These are phyloP conservation scores for Yoshiicerus persimilis DNA, from an alignment of 1,140 invertebrate species.

Conservation along the genomic window DNA sequence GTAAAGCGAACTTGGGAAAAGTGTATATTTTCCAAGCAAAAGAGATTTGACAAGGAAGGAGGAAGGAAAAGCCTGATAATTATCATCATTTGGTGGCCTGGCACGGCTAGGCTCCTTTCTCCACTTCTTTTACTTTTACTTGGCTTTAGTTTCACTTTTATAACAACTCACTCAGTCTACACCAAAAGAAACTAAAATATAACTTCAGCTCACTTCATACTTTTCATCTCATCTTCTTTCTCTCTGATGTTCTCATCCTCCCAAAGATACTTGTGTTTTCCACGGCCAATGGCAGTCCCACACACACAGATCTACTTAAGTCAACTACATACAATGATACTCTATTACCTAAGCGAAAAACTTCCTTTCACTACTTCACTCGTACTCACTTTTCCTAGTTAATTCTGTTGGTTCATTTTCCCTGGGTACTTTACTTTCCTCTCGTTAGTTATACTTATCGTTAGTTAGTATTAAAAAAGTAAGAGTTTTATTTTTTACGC, in stretches of 20 bases:
- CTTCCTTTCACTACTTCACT: not conserved
- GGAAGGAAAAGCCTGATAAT: conserved; percentile 9
- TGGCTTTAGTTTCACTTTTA: not conserved
- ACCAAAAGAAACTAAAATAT: not conserved
- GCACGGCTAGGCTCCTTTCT: not conserved
- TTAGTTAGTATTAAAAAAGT: not conserved
- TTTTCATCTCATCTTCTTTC: not conserved
- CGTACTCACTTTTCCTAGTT: not conserved
- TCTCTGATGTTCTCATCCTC: not conserved
- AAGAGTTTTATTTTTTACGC: not conserved
- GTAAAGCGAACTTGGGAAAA: not conserved
- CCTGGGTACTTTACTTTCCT: not conserved
- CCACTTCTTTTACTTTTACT: not conserved
- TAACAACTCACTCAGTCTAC: not conserved
- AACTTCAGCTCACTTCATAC: not conserved
- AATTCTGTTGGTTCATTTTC: not conserved
- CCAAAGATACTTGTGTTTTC: too few relatives aligned
- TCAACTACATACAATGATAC: too few relatives aligned
- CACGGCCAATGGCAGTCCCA: too few relatives aligned
- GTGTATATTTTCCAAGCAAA: not conserved
- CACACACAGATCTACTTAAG: not conserved
- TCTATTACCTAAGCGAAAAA: too few relatives aligned
- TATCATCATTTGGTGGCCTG: conserved; percentile 7
- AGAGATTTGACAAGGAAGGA: conserved; percentile 9
- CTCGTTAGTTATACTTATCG: not conserved